Base-by-base conservation (phyloP, 2,797 vertebrate species). In the Sebastes itinus region DNA sequence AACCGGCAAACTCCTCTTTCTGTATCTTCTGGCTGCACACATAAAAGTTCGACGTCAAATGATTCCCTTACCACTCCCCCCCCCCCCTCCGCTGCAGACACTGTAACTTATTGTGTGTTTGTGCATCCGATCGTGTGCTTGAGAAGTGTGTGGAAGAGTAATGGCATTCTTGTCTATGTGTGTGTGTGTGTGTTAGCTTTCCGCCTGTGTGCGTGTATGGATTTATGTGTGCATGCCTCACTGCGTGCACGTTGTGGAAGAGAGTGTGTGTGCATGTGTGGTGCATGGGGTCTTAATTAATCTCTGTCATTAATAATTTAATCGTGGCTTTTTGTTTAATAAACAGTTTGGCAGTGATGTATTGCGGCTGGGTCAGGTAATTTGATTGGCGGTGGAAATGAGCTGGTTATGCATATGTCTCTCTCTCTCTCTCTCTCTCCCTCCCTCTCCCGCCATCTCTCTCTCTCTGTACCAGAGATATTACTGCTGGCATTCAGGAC, bases 251-350 rank as follows among this genome's bases (percentile, higher is more conserved):
- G 54, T 59, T 75, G 18, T 54, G 8, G 7, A 10, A 12, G 14
- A 12, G 14, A 18, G 32, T 74, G 62, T 42, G 10, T 38, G 42
- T 22, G 20, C 23, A 68, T 42, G 20, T 72, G 42, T 54, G 13
- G 71, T 59, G 85, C 80, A 83, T 35, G 46, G 86, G 68, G 85
- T 91, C 91, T 92, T 94, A 95, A 95, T 95, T 94, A 95, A 95
- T 95, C 94, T 94, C 92, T 93, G 94, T 92, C 93, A 91, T 94
- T 95, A 95, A 94, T 95, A 94, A 95, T 95, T 95, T 92, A 94
- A 95, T 95, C 92, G 91, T 85, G 91, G 94, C 93, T 95, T 94
- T 95, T 94, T 94, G 94, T 95, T 95, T 94, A 95, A 95, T 95
- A 95, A 95, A 94, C 93, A 95, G 92, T 92, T 92, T 95, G 94